These are phyloP conservation scores for Siderastrea radians DNA, from an alignment of 92 coral and sea anemone genomes.

Conservation along the genomic window DNA sequence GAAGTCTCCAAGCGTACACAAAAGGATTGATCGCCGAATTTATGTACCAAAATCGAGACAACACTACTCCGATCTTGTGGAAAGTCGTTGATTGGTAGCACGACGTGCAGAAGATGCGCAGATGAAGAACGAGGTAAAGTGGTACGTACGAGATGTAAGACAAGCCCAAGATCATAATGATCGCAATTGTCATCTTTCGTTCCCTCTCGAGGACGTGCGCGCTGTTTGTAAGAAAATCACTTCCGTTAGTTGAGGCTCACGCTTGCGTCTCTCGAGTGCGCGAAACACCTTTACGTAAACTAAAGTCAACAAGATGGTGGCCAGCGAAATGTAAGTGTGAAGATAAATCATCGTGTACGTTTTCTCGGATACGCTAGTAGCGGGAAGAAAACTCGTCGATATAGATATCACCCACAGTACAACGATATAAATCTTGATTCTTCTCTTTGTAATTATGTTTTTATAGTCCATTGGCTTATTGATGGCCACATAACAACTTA, in stretches of 20 bases:
- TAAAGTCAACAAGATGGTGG: constrained; percentile 51
- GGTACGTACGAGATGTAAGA: constrained; percentile 57
- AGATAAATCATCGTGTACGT: constrained; percentile 53
- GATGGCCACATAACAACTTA: constrained; percentile 63
- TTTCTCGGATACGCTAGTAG: constrained; percentile 42
- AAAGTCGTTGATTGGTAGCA: constrained; percentile 39
- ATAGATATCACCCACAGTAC: constrained; percentile 57
- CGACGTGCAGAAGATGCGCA: constrained; percentile 20
- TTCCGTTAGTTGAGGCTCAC: constrained; percentile 16
- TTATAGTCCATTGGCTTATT: constrained; percentile 53
- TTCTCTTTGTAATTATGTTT: constrained; percentile 37
- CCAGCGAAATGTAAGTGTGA: constrained; percentile 67
- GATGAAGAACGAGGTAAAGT: constrained; percentile 40
- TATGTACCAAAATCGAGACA: constrained; percentile 32
- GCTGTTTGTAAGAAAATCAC: constrained; percentile 6
- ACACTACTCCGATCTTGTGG: constrained; percentile 35
- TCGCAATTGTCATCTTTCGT: constrained; percentile 27
- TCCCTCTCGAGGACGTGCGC: constrained; percentile 13
- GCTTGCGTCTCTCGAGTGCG: constrained; percentile 50
- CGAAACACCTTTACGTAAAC: constrained; percentile 49
- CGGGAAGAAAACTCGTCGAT: constrained; percentile 57
- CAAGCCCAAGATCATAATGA: constrained; percentile 23
- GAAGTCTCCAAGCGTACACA: constrained; percentile 45
- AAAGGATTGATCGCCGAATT: constrained; percentile 60
- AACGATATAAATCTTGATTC: constrained; percentile 41